Evolutionary conservation across 2,113 vertebrate species (phyloP).

Genomic region (Dinomys branickii): DNA sequence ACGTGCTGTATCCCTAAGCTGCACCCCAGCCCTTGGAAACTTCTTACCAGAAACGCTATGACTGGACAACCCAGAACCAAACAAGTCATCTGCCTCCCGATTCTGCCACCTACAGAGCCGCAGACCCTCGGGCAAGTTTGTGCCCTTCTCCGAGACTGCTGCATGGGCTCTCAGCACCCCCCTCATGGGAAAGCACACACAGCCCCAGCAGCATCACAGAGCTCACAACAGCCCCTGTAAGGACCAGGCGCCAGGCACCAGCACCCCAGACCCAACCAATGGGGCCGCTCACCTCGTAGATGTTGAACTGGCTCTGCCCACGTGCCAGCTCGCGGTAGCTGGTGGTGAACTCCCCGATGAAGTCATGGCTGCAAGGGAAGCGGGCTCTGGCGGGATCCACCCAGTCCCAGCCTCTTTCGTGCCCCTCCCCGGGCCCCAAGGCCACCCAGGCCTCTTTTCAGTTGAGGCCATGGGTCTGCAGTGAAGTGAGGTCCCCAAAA

Average conservation of each 20-base stretch:
- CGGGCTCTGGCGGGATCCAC: not conserved
- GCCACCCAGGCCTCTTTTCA: not conserved
- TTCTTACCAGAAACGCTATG: not conserved
- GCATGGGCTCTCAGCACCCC: not conserved
- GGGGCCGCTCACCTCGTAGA: constrained; percentile 91
- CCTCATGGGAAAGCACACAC: not conserved
- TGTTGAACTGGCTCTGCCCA: constrained; percentile 96
- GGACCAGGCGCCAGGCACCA: not conserved
- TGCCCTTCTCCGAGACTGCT: not conserved
- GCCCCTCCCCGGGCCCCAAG: accelerated
- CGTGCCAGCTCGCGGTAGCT: constrained; percentile 96
- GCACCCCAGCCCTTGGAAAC: not conserved
- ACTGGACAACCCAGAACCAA: not conserved
- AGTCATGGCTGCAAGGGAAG: constrained; percentile 91
- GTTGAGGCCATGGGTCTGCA: accelerated
- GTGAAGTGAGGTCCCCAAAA: not conserved
- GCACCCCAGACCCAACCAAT: not conserved
- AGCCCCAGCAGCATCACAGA: not conserved
- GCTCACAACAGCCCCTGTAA: not conserved
- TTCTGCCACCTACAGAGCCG: not conserved
- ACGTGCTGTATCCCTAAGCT: not conserved
- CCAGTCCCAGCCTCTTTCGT: not conserved
- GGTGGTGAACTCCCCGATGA: constrained; percentile 98
- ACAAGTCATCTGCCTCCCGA: not conserved
- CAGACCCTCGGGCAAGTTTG: not conserved